Conservation (phyloP, 2,113 vertebrate genomes). For the Hippocampus zosterae region DNA sequence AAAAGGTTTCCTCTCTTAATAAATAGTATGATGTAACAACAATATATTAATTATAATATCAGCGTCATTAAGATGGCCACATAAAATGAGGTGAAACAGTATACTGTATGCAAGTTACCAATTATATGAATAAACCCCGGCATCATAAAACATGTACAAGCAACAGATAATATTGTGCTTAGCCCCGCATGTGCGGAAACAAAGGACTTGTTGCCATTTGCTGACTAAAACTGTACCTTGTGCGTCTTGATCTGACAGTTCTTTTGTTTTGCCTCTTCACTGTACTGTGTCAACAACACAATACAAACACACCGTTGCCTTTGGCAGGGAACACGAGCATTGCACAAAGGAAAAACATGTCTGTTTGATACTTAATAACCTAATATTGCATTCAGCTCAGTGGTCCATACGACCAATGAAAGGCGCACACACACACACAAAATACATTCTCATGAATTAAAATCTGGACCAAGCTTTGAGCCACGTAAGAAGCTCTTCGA, state of each 20-base stretch:
- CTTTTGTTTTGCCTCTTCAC: conserved; percentile 1
- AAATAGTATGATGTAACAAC: background rate
- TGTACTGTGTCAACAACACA: background rate
- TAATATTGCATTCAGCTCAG: conserved; percentile 11
- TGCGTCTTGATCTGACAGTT: background rate
- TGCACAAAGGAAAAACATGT: conserved; percentile 23
- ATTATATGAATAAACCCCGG: background rate
- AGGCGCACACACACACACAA: background rate
- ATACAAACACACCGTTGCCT: conserved; percentile 11
- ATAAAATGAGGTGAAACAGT: background rate
- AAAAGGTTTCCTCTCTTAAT: too few relatives aligned
- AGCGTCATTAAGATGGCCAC: background rate
- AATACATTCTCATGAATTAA: conserved; percentile 25
- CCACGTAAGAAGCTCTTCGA: conserved; percentile 18
- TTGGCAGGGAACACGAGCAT: conserved; percentile 20
- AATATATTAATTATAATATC: background rate
- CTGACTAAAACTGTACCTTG: background rate
- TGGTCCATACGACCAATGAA: conserved; percentile 30
- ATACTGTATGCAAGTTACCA: background rate
- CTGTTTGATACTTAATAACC: conserved; percentile 32
- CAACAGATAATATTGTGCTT: background rate
- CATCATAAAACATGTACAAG: background rate
- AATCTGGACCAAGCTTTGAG: conserved; percentile 19
- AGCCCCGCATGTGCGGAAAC: background rate
- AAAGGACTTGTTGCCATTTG: background rate